Evolutionary conservation across 2,888 invertebrate genomes (phyloP).

Genomic region (Hypomecis atomaria): DNA sequence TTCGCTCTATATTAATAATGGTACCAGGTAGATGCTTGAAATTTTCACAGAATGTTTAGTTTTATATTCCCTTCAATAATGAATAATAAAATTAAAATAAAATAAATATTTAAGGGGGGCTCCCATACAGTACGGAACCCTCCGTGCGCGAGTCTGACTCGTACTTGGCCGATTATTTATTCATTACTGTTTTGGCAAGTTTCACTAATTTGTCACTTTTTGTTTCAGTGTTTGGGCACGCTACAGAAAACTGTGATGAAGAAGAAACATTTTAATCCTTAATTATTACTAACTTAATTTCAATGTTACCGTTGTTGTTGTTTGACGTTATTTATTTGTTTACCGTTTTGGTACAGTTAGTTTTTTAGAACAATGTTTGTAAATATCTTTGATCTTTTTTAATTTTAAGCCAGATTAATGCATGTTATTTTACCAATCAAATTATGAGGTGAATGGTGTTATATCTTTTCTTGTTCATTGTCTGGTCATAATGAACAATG

Average conservation of each 20-base stretch:
- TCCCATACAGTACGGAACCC: too few species aligned
- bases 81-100: too few species aligned
- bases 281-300: slow-evolving; percentile 66
- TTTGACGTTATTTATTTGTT: slow-evolving; percentile 78
- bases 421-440: slow-evolving; percentile 64
- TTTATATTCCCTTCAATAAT: too few species aligned
- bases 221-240: slow-evolving; percentile 94
- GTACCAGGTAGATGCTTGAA: too few species aligned
- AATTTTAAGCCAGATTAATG: slow-evolving; percentile 58
- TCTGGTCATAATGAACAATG: slow-evolving; percentile 77
- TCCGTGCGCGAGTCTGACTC: too few species aligned
- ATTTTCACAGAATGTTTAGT: too few species aligned
- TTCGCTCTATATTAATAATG: too few species aligned
- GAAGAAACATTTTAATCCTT: slow-evolving; percentile 90
- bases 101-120: too few species aligned
- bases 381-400: slow-evolving; percentile 70
- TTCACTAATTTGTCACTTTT: slow-evolving; percentile 40
- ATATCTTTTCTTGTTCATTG: slow-evolving; percentile 73
- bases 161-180: too few species aligned
- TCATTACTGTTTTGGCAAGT: too few species aligned
- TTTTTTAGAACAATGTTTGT: slow-evolving; percentile 69
- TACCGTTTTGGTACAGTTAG: slow-evolving; percentile 64
- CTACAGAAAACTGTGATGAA: slow-evolving; percentile 93
- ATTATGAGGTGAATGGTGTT: slow-evolving; percentile 65
- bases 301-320: slow-evolving; percentile 81